A percentile compares a stretch with the other conserved stretches of the same genome.
Conservation (phyloP, 1,140 invertebrate species). For the Latrodectus geometricus region DNA sequence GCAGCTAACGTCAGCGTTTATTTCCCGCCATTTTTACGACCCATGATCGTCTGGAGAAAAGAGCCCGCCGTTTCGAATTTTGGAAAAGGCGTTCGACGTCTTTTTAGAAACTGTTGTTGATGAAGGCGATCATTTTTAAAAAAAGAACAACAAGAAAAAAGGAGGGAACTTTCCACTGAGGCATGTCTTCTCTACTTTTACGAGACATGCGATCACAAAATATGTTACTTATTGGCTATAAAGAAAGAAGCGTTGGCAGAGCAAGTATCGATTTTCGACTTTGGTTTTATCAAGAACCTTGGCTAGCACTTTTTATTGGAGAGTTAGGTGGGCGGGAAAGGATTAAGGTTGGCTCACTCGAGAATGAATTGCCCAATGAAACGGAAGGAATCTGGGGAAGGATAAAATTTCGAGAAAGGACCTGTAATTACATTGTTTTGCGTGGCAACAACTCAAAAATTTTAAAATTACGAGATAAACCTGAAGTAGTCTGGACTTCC, state of each 20-base stretch:
- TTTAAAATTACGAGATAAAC: background rate
- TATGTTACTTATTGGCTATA: conserved; percentile 28
- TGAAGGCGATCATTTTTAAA: background rate
- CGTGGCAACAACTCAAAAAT: background rate
- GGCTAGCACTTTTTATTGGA: background rate
- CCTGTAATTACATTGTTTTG: background rate
- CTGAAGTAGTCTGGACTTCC: background rate
- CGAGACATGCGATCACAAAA: conserved; percentile 3
- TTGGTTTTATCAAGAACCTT: background rate
- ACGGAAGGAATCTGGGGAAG: background rate
- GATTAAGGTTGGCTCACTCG: background rate
- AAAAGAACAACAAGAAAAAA: background rate
- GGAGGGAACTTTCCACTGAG: background rate
- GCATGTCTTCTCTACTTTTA: conserved; percentile 10
- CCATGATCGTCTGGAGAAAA: background rate
- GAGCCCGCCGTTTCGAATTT: too few relatives aligned
- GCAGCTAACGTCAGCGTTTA: background rate
- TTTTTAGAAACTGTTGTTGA: background rate
- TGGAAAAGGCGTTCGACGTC: background rate
- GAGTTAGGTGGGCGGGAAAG: background rate
- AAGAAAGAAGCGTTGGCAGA: background rate
- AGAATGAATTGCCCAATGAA: conserved; percentile 1
- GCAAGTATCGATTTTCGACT: background rate
- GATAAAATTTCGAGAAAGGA: background rate
- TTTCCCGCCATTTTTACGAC: background rate